Conservation (phyloP, 2,888 invertebrate species). For the Dione vanillae region DNA sequence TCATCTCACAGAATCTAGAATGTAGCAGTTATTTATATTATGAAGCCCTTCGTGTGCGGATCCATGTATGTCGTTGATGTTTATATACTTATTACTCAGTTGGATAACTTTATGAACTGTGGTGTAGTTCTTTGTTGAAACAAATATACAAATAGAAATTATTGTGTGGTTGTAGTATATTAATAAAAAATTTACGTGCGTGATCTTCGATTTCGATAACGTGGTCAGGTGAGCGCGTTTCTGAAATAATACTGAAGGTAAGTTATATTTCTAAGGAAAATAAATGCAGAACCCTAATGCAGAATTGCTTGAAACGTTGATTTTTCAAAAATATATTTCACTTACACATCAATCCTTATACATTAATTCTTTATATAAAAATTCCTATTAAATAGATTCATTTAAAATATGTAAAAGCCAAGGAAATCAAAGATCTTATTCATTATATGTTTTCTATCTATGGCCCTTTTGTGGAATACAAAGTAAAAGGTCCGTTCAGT, state of each 20-base stretch:
- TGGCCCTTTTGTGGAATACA: no score
- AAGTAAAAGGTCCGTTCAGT: no score
- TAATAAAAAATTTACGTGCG: neutral
- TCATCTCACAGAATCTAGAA: neutral
- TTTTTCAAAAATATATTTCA: no score
- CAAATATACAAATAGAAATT: neutral
- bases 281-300: no score
- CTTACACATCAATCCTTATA: no score
- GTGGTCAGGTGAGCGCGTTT: neutral
- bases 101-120: neutral
- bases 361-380: no score
- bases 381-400: no score
- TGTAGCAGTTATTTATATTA: neutral
- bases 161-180: neutral
- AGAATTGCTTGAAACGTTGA: no score
- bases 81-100: conserved; percentile 5
- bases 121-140: neutral
- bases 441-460: no score
- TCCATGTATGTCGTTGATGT: no score
- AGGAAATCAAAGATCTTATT: no score
- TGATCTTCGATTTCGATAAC: neutral
- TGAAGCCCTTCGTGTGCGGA: neutral
- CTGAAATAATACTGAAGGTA: neutral
- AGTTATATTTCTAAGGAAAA: neutral
- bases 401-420: no score